Conservation (phyloP, 1,140 invertebrate species). For the Chironomus tepperi region DNA sequence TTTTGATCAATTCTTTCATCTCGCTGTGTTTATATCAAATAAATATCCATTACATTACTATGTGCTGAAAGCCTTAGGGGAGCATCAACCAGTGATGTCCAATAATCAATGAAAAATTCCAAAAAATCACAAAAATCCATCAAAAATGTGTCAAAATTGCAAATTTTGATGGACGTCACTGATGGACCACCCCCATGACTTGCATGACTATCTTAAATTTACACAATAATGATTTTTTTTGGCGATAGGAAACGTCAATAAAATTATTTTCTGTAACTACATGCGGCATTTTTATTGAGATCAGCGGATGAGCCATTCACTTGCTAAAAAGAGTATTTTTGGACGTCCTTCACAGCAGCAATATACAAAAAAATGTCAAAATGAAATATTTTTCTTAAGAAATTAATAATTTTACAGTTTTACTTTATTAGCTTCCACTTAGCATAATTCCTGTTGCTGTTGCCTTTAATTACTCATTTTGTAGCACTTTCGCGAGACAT, state of each 20-base stretch:
- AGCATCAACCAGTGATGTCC: too few relatives aligned
- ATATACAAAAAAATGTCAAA: too few relatives aligned
- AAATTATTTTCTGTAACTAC: not conserved
- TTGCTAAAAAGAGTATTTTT: not conserved
- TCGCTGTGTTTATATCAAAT: not conserved
- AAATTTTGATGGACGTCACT: too few relatives aligned
- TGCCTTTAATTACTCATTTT: not conserved
- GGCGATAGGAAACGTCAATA: constrained; percentile 12
- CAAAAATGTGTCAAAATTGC: too few relatives aligned
- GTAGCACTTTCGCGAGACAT: constrained; percentile 14
- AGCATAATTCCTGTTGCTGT: constrained; percentile 4
- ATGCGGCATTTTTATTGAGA: not conserved
- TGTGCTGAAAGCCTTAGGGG: not conserved
- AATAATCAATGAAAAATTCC: too few relatives aligned
- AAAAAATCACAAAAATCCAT: too few relatives aligned
- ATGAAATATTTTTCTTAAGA: not conserved
- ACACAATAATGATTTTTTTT: not conserved
- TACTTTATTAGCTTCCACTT: constrained; percentile 17
- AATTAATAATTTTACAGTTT: not conserved
- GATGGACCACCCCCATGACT: too few relatives aligned
- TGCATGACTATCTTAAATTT: too few relatives aligned
- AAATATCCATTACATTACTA: not conserved
- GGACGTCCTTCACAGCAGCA: not conserved
- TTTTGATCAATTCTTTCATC: not conserved
- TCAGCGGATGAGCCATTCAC: constrained; percentile 5